phyloP scores from a whole-genome alignment of 2,113 vertebrate species.

The Labeo catla region DNA sequence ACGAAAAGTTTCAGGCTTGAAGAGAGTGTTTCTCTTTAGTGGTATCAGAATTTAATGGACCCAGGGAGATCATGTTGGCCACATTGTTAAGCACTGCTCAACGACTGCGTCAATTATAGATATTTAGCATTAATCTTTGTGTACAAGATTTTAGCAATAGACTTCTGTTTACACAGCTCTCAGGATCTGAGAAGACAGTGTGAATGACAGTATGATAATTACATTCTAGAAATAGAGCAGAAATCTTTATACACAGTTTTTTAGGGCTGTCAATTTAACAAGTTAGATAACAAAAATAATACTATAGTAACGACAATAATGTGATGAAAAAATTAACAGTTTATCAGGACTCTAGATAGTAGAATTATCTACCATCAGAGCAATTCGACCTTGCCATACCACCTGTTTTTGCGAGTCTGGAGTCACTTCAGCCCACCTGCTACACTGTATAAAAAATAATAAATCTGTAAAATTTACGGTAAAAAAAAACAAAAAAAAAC shows the following conservation, averaged over 20 bases:
- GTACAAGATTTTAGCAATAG: constrained; percentile 24
- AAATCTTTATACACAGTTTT: not conserved
- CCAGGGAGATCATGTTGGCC: constrained; percentile 11
- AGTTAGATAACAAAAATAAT: not conserved
- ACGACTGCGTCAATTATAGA: constrained; percentile 21
- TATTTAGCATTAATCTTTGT: constrained; percentile 29
- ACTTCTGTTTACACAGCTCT: constrained; percentile 27
- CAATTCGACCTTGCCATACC: not conserved
- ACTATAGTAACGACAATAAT: no score
- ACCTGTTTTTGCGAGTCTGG: not conserved
- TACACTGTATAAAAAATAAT: not conserved
- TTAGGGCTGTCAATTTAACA: not conserved
- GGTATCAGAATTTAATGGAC: constrained; percentile 32
- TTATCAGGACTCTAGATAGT: not conserved
- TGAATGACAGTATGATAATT: not conserved
- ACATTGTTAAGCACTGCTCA: constrained; percentile 5
- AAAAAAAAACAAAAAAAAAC: no score
- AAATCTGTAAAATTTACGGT: no score
- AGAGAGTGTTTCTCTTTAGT: constrained; percentile 5
- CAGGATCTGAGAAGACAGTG: not conserved
- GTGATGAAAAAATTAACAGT: not conserved
- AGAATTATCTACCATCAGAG: not conserved
- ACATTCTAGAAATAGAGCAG: not conserved
- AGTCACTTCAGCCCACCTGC: not conserved
- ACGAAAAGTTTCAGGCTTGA: constrained; percentile 17